Conservation (phyloP, 2,888 invertebrate species). For the Synergus umbraculus region DNA sequence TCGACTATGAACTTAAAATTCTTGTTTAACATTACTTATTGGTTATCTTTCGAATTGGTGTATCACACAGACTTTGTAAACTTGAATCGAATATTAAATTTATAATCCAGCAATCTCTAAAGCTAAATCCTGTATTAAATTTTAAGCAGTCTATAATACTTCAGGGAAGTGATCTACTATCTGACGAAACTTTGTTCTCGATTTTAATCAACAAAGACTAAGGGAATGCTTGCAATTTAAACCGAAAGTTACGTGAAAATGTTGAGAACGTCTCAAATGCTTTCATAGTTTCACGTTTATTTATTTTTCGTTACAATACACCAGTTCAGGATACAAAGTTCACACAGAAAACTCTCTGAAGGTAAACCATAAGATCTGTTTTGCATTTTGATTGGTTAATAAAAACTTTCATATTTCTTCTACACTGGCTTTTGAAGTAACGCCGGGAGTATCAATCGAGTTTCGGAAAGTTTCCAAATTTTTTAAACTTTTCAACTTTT, state of each 20-base stretch:
- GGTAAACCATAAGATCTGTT: slow-evolving; percentile 27
- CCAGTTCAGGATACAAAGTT: background rate
- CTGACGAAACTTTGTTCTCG: background rate
- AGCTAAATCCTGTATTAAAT: background rate
- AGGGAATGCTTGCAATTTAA: background rate
- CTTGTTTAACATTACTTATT: background rate
- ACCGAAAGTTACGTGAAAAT: background rate
- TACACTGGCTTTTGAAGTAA: slow-evolving; percentile 15
- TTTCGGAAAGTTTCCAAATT: background rate
- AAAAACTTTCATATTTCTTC: slow-evolving; percentile 31
- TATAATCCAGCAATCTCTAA: background rate
- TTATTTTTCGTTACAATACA: background rate
- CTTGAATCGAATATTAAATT: slow-evolving; percentile 3
- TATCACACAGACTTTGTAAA: background rate
- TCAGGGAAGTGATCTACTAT: background rate
- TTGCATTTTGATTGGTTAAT: slow-evolving; percentile 31
- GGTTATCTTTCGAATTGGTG: background rate
- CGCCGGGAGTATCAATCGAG: background rate
- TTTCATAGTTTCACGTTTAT: background rate
- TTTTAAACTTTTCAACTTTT: background rate
- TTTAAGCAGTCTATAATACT: slow-evolving; percentile 1
- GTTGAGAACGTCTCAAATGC: background rate
- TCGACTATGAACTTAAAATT: background rate
- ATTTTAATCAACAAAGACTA: background rate
- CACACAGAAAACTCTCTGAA: background rate